A percentile compares a stretch with the other conserved stretches of the same genome.
Evolutionary conservation across 2,888 invertebrate genomes (phyloP).

Genomic region (Andrena marginata): DNA sequence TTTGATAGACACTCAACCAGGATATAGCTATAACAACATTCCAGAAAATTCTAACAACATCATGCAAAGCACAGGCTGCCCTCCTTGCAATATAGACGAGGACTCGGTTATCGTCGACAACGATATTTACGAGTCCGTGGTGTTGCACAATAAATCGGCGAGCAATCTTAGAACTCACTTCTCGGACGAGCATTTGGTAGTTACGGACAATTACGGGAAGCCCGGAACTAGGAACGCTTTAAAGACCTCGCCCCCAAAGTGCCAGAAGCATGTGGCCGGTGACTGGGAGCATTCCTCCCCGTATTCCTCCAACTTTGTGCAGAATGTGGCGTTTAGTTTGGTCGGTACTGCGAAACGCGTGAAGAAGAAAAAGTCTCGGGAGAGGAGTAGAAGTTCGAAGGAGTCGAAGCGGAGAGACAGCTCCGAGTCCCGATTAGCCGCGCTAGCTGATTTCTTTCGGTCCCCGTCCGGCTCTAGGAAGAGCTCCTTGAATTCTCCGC

Average conservation of each 20-base stretch:
- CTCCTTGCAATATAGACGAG: slow-evolving; percentile 63
- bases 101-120: slow-evolving; percentile 70
- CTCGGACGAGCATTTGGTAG: slow-evolving; percentile 64
- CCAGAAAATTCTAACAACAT: slow-evolving; percentile 67
- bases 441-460: slow-evolving; percentile 82
- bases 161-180: slow-evolving; percentile 66
- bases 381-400: slow-evolving; percentile 81
- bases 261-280: slow-evolving; percentile 46
- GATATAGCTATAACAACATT: slow-evolving; percentile 70
- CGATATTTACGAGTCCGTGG: slow-evolving; percentile 72
- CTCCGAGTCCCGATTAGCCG: slow-evolving; percentile 81
- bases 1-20: slow-evolving; percentile 80
- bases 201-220: slow-evolving; percentile 64
- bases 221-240: slow-evolving; percentile 39
- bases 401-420: slow-evolving; percentile 83
- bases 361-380: slow-evolving; percentile 79
- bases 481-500: slow-evolving; percentile 79
- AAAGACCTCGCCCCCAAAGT: slow-evolving; percentile 61
- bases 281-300: slow-evolving; percentile 70
- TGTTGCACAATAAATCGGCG: slow-evolving; percentile 64
- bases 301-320: slow-evolving; percentile 76
- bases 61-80: slow-evolving; percentile 51
- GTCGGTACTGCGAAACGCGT: slow-evolving; percentile 81
- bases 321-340: slow-evolving; percentile 78
- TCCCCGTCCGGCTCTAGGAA: slow-evolving; percentile 83